Evolutionary conservation across 2,888 invertebrate genomes (phyloP).

Genomic region (Abscondita cerata): DNA sequence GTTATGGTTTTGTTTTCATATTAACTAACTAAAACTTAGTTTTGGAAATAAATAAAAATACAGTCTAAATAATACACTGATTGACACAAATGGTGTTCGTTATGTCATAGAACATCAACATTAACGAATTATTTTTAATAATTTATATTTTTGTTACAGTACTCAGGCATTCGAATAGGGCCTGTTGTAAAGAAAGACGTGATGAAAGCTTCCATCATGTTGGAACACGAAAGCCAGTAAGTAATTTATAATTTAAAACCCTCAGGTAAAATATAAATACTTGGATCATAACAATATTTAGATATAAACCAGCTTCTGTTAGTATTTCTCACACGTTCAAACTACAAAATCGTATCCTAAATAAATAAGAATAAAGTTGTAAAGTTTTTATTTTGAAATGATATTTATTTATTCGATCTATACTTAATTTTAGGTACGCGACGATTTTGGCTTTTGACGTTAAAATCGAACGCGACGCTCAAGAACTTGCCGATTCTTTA

Average conservation of each 20-base stretch:
- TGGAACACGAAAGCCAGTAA: conserved; percentile 96
- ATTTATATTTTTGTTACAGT: conserved; percentile 67
- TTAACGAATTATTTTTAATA: no score
- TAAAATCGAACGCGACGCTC: conserved; percentile 96
- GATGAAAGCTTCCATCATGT: conserved; percentile 99
- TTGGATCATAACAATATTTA: conserved; percentile 18
- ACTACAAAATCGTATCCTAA: conserved; percentile 42
- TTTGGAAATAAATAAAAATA: no score
- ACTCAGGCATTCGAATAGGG: conserved; percentile 97
- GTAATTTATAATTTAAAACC: conserved; percentile 51
- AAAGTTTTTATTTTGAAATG: conserved; percentile 37
- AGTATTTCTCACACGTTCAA: conserved; percentile 43
- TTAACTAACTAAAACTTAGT: no score
- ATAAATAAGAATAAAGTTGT: conserved; percentile 44
- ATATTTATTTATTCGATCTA: background rate
- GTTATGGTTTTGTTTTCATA: no score
- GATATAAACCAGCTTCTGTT: conserved; percentile 41
- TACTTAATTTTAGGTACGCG: conserved; percentile 73
- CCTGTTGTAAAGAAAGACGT: conserved; percentile 99
- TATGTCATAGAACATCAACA: no score
- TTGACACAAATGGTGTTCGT: no score
- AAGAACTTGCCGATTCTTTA: conserved; percentile 93
- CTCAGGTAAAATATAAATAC: no score
- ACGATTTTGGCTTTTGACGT: conserved; percentile 99
- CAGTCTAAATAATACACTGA: no score